Evolutionary conservation across 2,113 vertebrate species (phyloP).

Genomic region (Pteruthius melanotis): DNA sequence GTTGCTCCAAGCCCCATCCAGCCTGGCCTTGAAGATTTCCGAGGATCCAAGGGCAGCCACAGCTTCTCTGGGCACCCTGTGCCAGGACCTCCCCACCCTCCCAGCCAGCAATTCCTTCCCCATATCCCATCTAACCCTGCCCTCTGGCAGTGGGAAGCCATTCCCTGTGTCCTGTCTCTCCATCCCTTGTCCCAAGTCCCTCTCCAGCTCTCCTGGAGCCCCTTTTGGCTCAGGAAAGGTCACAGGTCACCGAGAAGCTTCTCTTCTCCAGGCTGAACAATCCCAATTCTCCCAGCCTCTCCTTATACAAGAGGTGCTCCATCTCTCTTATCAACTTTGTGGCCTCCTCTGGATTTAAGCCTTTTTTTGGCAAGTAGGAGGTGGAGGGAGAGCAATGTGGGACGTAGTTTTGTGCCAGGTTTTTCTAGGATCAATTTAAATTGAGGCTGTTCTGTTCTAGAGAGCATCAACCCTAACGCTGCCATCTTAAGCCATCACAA

Average conservation of each 20-base stretch:
- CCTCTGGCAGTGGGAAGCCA: not conserved
- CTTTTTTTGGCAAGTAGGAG: not conserved
- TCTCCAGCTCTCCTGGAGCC: not conserved
- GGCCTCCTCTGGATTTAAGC: not conserved
- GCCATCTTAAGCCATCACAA: not conserved
- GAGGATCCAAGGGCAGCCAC: not conserved
- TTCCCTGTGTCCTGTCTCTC: not conserved
- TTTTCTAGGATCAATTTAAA: not conserved
- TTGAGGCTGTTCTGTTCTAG: not conserved
- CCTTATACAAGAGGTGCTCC: not conserved
- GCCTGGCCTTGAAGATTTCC: rapidly evolving
- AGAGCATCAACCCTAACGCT: rapidly evolving
- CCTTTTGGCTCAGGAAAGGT: not conserved
- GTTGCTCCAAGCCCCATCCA: rapidly evolving
- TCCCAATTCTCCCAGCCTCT: not conserved
- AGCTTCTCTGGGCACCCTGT: not conserved
- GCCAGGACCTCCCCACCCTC: not conserved
- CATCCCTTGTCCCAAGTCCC: not conserved
- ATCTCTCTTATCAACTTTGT: not conserved
- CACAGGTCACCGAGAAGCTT: not conserved
- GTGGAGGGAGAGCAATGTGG: not conserved
- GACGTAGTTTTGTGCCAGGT: rapidly evolving
- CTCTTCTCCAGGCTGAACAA: not conserved
- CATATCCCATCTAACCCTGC: rapidly evolving
- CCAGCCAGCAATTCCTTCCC: rapidly evolving